Evolutionary conservation across 2,113 vertebrate species (phyloP).

Genomic region (Hucho hucho): DNA sequence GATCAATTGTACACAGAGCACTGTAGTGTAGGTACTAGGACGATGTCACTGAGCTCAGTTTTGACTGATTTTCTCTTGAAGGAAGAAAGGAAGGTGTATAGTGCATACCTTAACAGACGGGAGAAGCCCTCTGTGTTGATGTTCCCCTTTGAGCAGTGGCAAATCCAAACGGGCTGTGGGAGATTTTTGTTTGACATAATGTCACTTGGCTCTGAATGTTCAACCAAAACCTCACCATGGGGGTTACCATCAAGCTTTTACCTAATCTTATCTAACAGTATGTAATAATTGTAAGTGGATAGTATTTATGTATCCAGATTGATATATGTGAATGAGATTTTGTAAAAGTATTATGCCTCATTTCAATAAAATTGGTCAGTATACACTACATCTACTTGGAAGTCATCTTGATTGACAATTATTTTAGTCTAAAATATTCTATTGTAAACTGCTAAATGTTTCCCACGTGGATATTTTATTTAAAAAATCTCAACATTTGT

Average conservation of each 20-base stretch:
- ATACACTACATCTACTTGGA: slow-evolving; percentile 38
- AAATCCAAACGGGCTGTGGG: slow-evolving; percentile 13
- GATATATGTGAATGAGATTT: slow-evolving; percentile 69
- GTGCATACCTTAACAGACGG: no score
- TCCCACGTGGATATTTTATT: no score
- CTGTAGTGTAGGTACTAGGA: slow-evolving; percentile 15
- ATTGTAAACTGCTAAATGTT: no score
- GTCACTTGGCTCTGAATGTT: slow-evolving; percentile 26
- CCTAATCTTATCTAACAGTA: slow-evolving; percentile 17
- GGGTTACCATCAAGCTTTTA: slow-evolving; percentile 20
- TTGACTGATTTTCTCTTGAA: slow-evolving; percentile 8
- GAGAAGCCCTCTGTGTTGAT: slow-evolving; percentile 6
- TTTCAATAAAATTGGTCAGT: slow-evolving; percentile 67
- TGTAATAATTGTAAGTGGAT: slow-evolving; percentile 50
- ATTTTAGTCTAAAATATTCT: no score
- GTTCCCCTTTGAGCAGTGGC: slow-evolving; percentile 13
- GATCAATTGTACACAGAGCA: slow-evolving; percentile 23
- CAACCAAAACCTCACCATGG: slow-evolving; percentile 31
- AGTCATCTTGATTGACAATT: no score
- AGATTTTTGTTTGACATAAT: slow-evolving; percentile 24
- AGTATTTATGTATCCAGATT: slow-evolving; percentile 61
- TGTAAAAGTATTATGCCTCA: slow-evolving; percentile 72
- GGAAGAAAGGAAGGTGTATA: slow-evolving; percentile 19
- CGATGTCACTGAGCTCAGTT: slow-evolving; percentile 18
- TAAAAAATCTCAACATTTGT: no score